Evolutionary conservation across 2,888 invertebrate genomes (phyloP).

Genomic region (Polydrusus cervinus): DNA sequence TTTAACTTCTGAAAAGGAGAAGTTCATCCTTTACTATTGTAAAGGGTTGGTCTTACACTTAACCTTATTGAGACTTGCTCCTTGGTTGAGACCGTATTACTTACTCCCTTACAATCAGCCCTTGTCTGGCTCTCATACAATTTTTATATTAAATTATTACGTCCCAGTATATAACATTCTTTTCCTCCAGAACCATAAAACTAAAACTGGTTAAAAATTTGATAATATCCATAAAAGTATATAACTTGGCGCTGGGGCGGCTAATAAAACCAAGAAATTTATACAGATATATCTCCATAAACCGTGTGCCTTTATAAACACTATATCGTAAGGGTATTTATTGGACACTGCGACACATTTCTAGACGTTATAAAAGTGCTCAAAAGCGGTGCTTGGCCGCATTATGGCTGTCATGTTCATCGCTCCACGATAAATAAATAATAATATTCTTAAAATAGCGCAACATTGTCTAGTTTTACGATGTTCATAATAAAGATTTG

Average conservation of each 20-base stretch:
- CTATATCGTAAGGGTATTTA: conserved; percentile 46
- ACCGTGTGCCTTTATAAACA: conserved; percentile 47
- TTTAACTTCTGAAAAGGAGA: too few species aligned
- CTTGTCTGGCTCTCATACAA: neutral
- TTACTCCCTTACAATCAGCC: too few species aligned
- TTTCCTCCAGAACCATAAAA: conserved; percentile 1
- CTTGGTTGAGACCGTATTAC: too few species aligned
- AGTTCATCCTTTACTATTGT: too few species aligned
- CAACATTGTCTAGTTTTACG: conserved; percentile 31
- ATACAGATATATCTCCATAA: conserved; percentile 42
- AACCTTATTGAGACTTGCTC: too few species aligned
- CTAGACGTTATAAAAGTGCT: conserved; percentile 42
- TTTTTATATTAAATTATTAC: neutral
- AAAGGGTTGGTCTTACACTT: too few species aligned
- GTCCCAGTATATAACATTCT: neutral
- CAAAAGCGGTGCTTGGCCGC: conserved; percentile 37
- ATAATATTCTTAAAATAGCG: conserved; percentile 25
- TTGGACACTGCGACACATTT: conserved; percentile 43
- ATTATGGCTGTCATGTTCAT: conserved; percentile 38
- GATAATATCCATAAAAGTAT: conserved; percentile 22
- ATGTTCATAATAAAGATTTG: conserved; percentile 27
- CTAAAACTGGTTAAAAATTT: conserved; percentile 15
- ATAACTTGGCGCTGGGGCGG: conserved; percentile 1
- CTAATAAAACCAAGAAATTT: conserved; percentile 46
- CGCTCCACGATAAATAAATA: conserved; percentile 29